A percentile compares a stretch with the other conserved stretches of the same genome.
Evolutionary conservation across 2,113 vertebrate species (phyloP).

Genomic region (Anthoscopus minutus): DNA sequence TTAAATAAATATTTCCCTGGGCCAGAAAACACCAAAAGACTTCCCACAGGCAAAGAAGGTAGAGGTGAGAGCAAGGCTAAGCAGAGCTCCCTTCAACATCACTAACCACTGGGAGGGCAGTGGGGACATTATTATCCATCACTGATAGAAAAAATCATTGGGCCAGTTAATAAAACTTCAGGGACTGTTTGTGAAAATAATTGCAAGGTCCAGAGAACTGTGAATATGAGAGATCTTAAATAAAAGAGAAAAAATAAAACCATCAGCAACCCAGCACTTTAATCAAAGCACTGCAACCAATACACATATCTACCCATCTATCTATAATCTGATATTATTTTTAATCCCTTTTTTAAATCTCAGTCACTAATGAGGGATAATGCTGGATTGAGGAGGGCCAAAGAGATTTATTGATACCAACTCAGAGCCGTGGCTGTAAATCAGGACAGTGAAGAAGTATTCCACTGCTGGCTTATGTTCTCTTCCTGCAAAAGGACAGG

Average conservation of each 20-base stretch:
- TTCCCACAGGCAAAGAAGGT: neutral
- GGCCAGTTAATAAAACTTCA: neutral
- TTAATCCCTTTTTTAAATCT: slow-evolving; percentile 56
- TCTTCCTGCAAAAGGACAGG: slow-evolving; percentile 44
- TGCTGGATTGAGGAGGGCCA: slow-evolving; percentile 47
- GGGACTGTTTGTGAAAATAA: neutral
- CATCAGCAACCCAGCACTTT: slow-evolving; percentile 3
- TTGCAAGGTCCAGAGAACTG: neutral
- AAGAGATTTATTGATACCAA: slow-evolving; percentile 64
- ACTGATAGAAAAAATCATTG: neutral
- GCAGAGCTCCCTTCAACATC: rapidly evolving
- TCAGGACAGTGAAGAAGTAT: slow-evolving; percentile 52
- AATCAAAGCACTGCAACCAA: slow-evolving; percentile 37
- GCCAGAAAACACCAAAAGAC: neutral
- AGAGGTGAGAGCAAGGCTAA: neutral
- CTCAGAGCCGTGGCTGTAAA: slow-evolving; percentile 53
- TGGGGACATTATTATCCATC: neutral
- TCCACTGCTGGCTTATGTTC: slow-evolving; percentile 53
- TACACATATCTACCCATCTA: neutral
- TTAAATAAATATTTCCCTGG: neutral
- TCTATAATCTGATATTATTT: slow-evolving; percentile 44
- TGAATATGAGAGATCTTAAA: neutral
- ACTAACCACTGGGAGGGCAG: rapidly evolving
- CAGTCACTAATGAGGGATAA: slow-evolving; percentile 63
- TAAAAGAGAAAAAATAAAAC: neutral